A percentile compares a stretch with the other conserved stretches of the same genome.
phyloP scores from a whole-genome alignment of 2,888 invertebrate species.

The Drosophila trichaetosa region DNA sequence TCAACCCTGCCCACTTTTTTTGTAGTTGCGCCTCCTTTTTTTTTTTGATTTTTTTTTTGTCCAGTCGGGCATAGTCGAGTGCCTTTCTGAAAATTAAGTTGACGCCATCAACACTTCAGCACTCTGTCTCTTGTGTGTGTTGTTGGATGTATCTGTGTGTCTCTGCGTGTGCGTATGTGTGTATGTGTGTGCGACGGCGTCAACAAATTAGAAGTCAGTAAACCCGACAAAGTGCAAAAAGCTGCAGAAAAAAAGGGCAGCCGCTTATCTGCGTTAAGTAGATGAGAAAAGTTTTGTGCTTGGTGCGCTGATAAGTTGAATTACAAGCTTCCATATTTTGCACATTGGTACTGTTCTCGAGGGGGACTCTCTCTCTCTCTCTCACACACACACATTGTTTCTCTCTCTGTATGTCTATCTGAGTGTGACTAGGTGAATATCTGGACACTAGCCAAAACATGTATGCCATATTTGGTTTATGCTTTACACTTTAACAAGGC shows the following conservation, averaged over 20 bases:
- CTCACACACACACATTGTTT: no score
- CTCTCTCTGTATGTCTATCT: background rate
- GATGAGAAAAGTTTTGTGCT: conserved; percentile 80
- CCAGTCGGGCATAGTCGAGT: conserved; percentile 58
- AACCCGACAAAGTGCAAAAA: conserved; percentile 58
- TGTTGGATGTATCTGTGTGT: background rate
- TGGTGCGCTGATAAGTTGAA: conserved; percentile 76
- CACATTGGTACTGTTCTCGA: conserved; percentile 34
- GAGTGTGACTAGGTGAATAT: conserved; percentile 41
- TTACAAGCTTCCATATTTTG: conserved; percentile 70
- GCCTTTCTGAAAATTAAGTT: conserved; percentile 75
- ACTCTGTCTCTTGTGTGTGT: conserved; percentile 57
- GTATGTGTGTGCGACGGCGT: conserved; percentile 42
- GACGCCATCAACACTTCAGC: conserved; percentile 77
- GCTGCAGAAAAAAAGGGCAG: conserved; percentile 32
- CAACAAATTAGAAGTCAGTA: conserved; percentile 79
- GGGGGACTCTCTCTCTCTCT: background rate
- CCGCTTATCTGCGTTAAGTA: conserved; percentile 80
- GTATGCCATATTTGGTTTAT: conserved; percentile 40
- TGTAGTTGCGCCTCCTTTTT: conserved; percentile 54
- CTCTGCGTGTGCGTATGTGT: conserved; percentile 20
- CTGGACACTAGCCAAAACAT: conserved; percentile 41
- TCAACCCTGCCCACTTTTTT: conserved; percentile 25
- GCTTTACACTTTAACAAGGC: conserved; percentile 27
- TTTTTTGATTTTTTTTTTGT: conserved; percentile 48